These are phyloP conservation scores for Patella ulyssiponensis DNA, from an alignment of 2,888 invertebrate genomes.

Conservation along the genomic window DNA sequence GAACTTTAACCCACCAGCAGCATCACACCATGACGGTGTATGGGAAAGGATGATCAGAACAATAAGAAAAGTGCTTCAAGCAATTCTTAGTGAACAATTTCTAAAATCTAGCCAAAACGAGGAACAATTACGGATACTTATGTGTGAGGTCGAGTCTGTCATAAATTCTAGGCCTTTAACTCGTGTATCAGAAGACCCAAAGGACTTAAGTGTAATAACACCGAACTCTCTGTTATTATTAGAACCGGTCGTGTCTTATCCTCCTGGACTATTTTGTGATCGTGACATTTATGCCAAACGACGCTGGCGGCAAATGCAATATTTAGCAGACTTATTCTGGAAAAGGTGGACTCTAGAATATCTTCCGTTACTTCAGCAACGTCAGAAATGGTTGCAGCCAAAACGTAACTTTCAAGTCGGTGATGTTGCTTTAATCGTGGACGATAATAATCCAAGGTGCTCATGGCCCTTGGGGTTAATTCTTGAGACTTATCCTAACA, in stretches of 20 bases:
- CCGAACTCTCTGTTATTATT: conserved; percentile 32
- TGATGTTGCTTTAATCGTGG: conserved; percentile 32
- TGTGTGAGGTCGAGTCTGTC: conserved; percentile 38
- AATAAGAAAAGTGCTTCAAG: conserved; percentile 17
- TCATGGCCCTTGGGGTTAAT: conserved; percentile 33
- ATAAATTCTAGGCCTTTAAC: conserved; percentile 41
- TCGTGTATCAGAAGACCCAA: conserved; percentile 18
- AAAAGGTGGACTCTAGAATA: conserved; percentile 29
- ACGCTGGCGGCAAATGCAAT: conserved; percentile 12
- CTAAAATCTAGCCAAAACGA: conserved; percentile 13
- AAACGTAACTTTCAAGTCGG: conserved; percentile 25
- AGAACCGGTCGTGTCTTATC: not conserved
- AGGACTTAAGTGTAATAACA: conserved; percentile 29
- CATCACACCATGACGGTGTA: conserved; percentile 20
- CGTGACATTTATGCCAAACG: not conserved
- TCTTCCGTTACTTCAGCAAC: conserved; percentile 26
- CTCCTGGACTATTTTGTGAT: conserved; percentile 13
- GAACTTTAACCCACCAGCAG: conserved; percentile 23
- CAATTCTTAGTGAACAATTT: conserved; percentile 24
- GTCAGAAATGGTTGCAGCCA: conserved; percentile 25
- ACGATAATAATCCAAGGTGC: conserved; percentile 22
- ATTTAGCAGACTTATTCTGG: conserved; percentile 32
- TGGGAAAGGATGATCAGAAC: conserved; percentile 28
- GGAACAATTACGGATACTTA: conserved; percentile 32
- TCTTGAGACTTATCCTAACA: conserved; percentile 18